These are phyloP conservation scores for Microvelia longipes DNA, from an alignment of 1,140 invertebrate species.

Conservation along the genomic window DNA sequence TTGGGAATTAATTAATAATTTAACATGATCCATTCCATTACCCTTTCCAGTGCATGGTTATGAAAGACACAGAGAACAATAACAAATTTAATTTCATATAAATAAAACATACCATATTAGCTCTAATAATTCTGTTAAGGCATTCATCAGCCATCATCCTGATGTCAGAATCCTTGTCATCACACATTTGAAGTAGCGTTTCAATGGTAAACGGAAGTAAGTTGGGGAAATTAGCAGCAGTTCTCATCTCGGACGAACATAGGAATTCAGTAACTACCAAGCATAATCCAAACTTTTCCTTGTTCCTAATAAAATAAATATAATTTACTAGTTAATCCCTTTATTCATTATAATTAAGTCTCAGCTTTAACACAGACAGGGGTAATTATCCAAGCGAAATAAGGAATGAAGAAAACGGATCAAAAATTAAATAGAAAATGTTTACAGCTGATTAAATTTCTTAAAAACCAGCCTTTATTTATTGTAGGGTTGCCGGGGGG, in stretches of 20 bases:
- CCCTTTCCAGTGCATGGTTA: too few species aligned
- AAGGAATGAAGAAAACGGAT: background rate
- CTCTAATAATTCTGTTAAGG: slow-evolving; percentile 59
- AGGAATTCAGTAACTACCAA: slow-evolving; percentile 49
- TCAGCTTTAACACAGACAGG: background rate
- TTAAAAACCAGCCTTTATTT: too few species aligned
- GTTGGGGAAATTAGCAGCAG: slow-evolving; percentile 43
- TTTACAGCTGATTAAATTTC: too few species aligned
- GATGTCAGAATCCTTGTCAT: slow-evolving; percentile 62
- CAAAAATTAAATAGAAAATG: background rate
- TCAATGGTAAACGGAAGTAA: slow-evolving; percentile 53
- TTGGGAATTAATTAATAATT: too few species aligned
- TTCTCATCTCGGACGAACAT: slow-evolving; percentile 37
- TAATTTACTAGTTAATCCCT: background rate
- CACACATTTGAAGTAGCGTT: slow-evolving; percentile 50
- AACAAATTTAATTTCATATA: too few species aligned
- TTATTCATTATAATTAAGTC: background rate
- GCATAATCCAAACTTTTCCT: slow-evolving; percentile 54
- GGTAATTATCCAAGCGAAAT: background rate
- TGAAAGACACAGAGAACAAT: too few species aligned
- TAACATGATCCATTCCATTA: too few species aligned
- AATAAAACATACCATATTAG: slow-evolving; percentile 26
- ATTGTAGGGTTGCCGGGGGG: too few species aligned
- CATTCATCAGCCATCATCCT: slow-evolving; percentile 64
- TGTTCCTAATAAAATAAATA: slow-evolving; percentile 34